Conservation (phyloP, 2,113 vertebrate species). For the Syngnathoides biaculeatus region DNA sequence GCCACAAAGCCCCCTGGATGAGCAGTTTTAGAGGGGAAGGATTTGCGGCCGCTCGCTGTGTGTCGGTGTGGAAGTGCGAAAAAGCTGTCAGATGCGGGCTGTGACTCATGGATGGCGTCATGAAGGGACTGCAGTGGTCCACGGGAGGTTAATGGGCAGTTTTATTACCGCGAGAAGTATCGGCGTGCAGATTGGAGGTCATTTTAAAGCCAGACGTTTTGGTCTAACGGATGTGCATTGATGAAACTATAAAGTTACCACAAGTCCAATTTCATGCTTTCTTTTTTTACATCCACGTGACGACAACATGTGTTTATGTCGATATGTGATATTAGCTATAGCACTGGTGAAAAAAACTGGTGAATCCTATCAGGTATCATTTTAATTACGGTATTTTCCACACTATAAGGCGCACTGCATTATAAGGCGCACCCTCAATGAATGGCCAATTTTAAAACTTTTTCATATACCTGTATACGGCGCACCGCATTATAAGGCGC, state of each 20-base stretch:
- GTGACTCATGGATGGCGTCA: slow-evolving; percentile 54
- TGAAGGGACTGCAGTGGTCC: slow-evolving; percentile 25
- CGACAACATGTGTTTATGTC: not conserved
- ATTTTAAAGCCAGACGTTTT: not conserved
- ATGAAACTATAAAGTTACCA: not conserved
- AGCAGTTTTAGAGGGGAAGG: slow-evolving; percentile 10
- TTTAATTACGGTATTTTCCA: no score
- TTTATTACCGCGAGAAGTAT: slow-evolving; percentile 32
- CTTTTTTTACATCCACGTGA: not conserved
- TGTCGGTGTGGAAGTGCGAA: slow-evolving; percentile 39
- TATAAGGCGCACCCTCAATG: no score
- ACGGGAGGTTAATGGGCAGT: slow-evolving; percentile 34
- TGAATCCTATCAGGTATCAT: no score
- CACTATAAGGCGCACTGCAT: no score
- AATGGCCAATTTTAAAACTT: no score
- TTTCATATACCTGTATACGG: no score
- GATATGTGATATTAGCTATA: not conserved
- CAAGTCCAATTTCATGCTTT: not conserved
- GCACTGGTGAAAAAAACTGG: not conserved
- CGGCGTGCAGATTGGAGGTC: slow-evolving; percentile 1
- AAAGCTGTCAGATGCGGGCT: slow-evolving; percentile 27
- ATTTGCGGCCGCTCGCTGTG: slow-evolving; percentile 32
- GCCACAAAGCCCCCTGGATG: slow-evolving; percentile 22
- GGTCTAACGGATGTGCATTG: not conserved
- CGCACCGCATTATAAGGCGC: no score